Conservation (phyloP, 2,113 vertebrate genomes). For the Seriola dumerili region DNA sequence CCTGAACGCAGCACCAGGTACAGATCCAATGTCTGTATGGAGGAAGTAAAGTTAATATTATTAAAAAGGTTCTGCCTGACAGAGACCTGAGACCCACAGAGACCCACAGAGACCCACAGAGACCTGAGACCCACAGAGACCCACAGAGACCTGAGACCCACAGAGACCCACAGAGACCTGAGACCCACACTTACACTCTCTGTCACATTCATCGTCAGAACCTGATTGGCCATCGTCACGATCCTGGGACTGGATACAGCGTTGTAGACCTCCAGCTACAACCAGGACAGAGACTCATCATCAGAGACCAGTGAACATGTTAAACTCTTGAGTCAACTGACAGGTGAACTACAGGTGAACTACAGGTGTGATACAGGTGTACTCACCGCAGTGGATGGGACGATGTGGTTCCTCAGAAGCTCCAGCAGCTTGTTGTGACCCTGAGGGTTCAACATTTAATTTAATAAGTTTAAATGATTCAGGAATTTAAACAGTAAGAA, state of each 20-base stretch:
- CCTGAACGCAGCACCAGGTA: neutral
- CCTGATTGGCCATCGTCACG: constrained; percentile 90
- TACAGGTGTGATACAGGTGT: neutral
- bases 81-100: too few species aligned
- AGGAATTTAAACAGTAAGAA: too few species aligned
- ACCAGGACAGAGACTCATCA: neutral
- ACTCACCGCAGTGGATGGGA: constrained; percentile 85
- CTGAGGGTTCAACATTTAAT: constrained; percentile 73
- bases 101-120: too few species aligned
- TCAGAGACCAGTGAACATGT: neutral
- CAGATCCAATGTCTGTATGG: too few species aligned
- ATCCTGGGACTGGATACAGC: constrained; percentile 81
- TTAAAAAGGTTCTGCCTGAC: too few species aligned
- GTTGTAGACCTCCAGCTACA: constrained; percentile 89
- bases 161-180: neutral
- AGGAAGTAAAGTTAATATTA: too few species aligned
- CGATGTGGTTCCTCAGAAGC: constrained; percentile 90
- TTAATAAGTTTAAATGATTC: too few species aligned
- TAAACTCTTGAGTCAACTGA: too few species aligned
- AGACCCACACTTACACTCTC: constrained; percentile 83
- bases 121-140: too few species aligned
- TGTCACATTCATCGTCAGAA: constrained; percentile 87
- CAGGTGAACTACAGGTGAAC: neutral
- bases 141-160: too few species aligned
- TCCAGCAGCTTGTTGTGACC: constrained; percentile 90